Base-by-base conservation (phyloP, 2,888 invertebrate species). In the Monochamus alternatus region DNA sequence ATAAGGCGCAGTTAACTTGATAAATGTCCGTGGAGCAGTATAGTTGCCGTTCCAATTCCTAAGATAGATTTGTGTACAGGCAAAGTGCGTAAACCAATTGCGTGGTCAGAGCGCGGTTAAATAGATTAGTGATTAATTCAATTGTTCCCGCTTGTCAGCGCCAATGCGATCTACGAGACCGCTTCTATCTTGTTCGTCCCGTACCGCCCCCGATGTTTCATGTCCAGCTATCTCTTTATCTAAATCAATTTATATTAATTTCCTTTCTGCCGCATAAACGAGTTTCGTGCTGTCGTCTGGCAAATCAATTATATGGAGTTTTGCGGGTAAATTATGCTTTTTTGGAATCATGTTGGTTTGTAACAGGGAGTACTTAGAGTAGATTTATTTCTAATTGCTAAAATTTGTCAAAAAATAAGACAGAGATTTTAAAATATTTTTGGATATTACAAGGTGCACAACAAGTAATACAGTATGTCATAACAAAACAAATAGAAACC, bases 41-140 rank as follows among this genome's bases (percentile, higher is more conserved):
- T 22, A 52, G 51, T 31, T 71, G 62, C 30, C 47, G 71, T 52
- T 69, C 14, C 59, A 38, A 14, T 68, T 67, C 60, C 74, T 74
- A 58, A 74, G 51, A 38, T 55, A 62, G 68, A 60, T 68, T 62
- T 74, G 66, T n/a, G 64, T 74, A 64, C 58, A 63, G 64, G 65
- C 70, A 70, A 65, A 75, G 70, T 75, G 75, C 75, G 75, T 75
- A 75, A 75, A 75, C 75, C 75, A 75, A 75, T 75, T 75, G 70
- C 70, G 75, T 71, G 75, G 75, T 70, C 75, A 75, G 58, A 71
- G 60, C 30, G 63, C 60, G 75, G 69, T 66, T 75, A 75, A 75
- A 65, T 75, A 75, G 75, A 75, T 75, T 75, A 75, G 75, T 75
- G 69, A 75, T 75, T 75, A 75, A 75, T 75, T 75, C 69, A 70